Evolutionary conservation across 1,140 invertebrate genomes (phyloP).

Genomic region (Anadara kagoshimensis): DNA sequence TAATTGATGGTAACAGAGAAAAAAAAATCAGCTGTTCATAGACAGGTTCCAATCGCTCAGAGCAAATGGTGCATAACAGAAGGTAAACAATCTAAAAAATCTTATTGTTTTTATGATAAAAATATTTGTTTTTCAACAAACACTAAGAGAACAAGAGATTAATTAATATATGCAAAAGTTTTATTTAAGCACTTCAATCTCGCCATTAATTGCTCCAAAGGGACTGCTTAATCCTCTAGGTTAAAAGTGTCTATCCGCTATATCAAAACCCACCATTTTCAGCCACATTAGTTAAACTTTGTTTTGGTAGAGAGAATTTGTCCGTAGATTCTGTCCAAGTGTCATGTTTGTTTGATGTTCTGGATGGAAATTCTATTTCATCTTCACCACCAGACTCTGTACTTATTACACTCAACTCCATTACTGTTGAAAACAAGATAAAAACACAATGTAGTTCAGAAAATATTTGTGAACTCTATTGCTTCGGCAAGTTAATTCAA

Average conservation of each 20-base stretch:
- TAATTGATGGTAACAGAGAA: background rate
- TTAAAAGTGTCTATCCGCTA: background rate
- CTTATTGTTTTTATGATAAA: too few relatives aligned
- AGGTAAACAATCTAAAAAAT: background rate
- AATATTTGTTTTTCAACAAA: too few relatives aligned
- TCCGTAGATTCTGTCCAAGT: background rate
- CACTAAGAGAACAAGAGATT: too few relatives aligned
- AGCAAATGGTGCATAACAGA: background rate
- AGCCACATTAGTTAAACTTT: background rate
- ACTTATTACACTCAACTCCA: constrained; percentile 37
- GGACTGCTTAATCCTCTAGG: too few relatives aligned
- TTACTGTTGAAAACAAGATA: constrained; percentile 16
- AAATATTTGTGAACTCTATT: too few relatives aligned
- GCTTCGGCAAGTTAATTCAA: too few relatives aligned
- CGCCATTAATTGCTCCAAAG: constrained; percentile 20
- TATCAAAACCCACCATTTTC: constrained; percentile 7
- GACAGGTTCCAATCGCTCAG: background rate
- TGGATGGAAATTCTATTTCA: constrained; percentile 7
- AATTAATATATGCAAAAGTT: background rate
- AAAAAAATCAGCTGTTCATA: background rate
- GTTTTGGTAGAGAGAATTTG: constrained; percentile 2
- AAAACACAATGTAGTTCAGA: too few relatives aligned
- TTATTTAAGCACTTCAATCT: background rate
- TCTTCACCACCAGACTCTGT: background rate
- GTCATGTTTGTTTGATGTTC: background rate